Evolutionary conservation across 1,140 invertebrate species (phyloP), one percentile per base, ranked within the genome.

Genomic region (Ips typographus): DNA sequence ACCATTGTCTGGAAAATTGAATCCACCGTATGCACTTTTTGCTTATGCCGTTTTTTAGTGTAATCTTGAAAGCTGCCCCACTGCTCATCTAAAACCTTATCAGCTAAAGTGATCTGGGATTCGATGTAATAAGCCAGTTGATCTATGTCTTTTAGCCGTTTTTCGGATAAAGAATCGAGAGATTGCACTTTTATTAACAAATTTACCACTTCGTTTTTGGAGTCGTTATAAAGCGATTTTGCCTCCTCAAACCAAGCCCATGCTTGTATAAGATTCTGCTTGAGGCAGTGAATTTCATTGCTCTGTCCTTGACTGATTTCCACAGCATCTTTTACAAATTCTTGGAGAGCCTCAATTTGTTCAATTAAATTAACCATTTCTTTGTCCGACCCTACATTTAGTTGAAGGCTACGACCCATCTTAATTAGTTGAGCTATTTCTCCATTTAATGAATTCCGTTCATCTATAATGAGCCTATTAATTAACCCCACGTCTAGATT

Each of bases 1-100:
- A 88, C 85, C 68, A 90, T 81, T 0, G 87, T 84, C 76, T 89
- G 86, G 77, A 89, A 90, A 2, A 90, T 85, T 40, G 85, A 83
- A 75, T 90, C 89, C 69, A 90, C 74, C 1, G 84, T 86, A 1
- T 85, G 85, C 71, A 88, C 85, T 73, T 82, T 82, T 76, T 83
- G 78, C 66, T 77, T 80, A 8, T 80, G 77, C 3, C 73, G 75
- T 64, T 82, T 83, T 65, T 83, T 83, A 1, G 81, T 78, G 22
- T 82, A 76, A 59, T 83, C 79, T 65, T 85, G 81, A 73, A 84
- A 82, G 62, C 84, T 82, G 7, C 84, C 83, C 88, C 88, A 89
- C 63, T 87, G 84, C 7, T 84, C 80, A 72, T 89, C 86, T 3
- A 90, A 79, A 6, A 84, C 80, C 64, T 83, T 81, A 72, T 85